These are phyloP conservation scores for Diarsia dahlii DNA, from an alignment of 2,888 invertebrate genomes.

Conservation along the genomic window DNA sequence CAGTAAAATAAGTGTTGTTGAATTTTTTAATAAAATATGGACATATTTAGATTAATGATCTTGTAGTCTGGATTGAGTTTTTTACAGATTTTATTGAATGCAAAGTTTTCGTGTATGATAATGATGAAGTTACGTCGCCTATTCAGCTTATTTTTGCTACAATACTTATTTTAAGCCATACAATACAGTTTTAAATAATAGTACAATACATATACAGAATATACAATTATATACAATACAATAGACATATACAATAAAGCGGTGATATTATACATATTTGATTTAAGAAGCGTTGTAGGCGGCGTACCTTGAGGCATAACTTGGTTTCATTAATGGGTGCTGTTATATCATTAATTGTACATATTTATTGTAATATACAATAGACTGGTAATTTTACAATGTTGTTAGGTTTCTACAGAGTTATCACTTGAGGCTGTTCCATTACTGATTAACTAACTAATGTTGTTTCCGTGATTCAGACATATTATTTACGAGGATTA, in stretches of 20 bases:
- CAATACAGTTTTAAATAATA: conserved; percentile 80
- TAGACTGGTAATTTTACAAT: conserved; percentile 90
- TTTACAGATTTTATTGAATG: conserved; percentile 88
- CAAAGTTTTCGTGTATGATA: conserved; percentile 75
- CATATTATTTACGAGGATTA: conserved; percentile 55
- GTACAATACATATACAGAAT: conserved; percentile 84
- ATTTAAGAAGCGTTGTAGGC: conserved; percentile 82
- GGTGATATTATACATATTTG: conserved; percentile 85
- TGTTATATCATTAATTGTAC: conserved; percentile 89
- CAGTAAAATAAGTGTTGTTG: conserved; percentile 90
- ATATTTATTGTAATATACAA: conserved; percentile 90
- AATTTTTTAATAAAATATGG: conserved; percentile 89
- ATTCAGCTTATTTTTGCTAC: conserved; percentile 87
- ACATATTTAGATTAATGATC: conserved; percentile 90
- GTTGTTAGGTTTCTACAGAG: conserved; percentile 90
- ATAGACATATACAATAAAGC: conserved; percentile 81
- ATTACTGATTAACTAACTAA: conserved; percentile 62
- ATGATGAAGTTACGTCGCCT: conserved; percentile 79
- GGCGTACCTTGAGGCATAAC: conserved; percentile 76
- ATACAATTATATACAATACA: conserved; percentile 81
- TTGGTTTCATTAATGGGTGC: conserved; percentile 89
- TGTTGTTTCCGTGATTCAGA: conserved; percentile 53
- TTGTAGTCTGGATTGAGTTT: conserved; percentile 91
- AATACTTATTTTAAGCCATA: conserved; percentile 85
- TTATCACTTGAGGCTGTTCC: conserved; percentile 80